A percentile compares a stretch with the other conserved stretches of the same genome.
Conservation (phyloP, 2,888 invertebrate species). For the Boloria euphrosyne region DNA sequence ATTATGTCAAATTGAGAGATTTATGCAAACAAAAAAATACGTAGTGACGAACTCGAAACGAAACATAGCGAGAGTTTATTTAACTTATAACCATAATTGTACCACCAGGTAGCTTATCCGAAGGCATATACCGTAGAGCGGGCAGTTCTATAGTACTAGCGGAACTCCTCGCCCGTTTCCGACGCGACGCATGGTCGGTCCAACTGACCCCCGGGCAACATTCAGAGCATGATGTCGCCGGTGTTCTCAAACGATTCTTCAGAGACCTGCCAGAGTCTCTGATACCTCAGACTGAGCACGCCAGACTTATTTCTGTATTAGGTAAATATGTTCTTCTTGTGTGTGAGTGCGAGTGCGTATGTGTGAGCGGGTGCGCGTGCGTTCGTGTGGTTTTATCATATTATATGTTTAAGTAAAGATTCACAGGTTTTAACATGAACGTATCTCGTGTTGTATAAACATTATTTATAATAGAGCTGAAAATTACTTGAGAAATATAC, state of each 20-base stretch:
- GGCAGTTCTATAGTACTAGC: conserved; percentile 89
- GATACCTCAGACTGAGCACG: conserved; percentile 87
- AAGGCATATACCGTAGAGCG: conserved; percentile 94
- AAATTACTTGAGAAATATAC: too few relatives aligned
- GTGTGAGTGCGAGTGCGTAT: too few relatives aligned
- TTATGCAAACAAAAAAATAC: too few relatives aligned
- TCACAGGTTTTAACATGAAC: too few relatives aligned
- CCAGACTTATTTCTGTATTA: conserved; percentile 85
- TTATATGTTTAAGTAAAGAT: too few relatives aligned
- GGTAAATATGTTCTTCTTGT: conserved; percentile 72
- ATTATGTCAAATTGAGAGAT: too few relatives aligned
- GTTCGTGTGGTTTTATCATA: too few relatives aligned
- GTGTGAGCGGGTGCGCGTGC: too few relatives aligned
- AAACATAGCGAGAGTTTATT: too few relatives aligned
- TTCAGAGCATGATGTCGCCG: conserved; percentile 94
- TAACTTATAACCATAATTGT: not conserved
- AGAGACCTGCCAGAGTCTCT: conserved; percentile 93
- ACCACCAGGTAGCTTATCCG: conserved; percentile 87
- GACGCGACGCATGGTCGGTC: conserved; percentile 92
- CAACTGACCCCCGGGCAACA: conserved; percentile 89
- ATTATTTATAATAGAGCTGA: too few relatives aligned
- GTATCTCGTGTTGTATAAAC: too few relatives aligned
- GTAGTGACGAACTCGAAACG: too few relatives aligned
- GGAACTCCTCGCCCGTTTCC: conserved; percentile 87
- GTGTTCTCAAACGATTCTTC: conserved; percentile 93